These are phyloP conservation scores for Erannis defoliaria DNA, from an alignment of 2,888 invertebrate genomes.

Conservation along the genomic window DNA sequence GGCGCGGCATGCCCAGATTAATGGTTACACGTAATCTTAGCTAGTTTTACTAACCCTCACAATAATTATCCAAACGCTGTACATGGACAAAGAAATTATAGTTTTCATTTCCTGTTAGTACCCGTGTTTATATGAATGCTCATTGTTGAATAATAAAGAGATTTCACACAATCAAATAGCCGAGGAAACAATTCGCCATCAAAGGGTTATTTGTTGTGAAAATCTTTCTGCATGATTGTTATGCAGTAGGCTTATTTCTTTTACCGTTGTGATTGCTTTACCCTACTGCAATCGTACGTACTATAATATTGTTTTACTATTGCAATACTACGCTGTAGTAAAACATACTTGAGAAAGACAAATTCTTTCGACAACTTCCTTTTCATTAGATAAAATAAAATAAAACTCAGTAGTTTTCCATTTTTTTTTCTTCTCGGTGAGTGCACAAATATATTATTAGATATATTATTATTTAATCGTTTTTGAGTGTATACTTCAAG, in stretches of 20 bases:
- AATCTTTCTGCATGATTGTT: conserved; percentile 22
- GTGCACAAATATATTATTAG: no score
- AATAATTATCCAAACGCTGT: conserved; percentile 65
- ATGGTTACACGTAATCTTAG: conserved; percentile 23
- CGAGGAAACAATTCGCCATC: conserved; percentile 32
- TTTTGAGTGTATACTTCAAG: no score
- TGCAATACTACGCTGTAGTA: background rate
- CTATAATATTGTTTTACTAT: conserved; percentile 2
- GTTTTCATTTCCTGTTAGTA: conserved; percentile 63
- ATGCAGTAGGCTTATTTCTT: conserved; percentile 28
- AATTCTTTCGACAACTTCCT: no score
- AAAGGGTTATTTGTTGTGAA: conserved; percentile 29
- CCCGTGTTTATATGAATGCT: conserved; percentile 31
- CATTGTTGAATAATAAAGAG: conserved; percentile 38
- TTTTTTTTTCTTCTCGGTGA: no score
- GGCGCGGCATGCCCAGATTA: conserved; percentile 37
- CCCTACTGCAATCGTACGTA: conserved; percentile 8
- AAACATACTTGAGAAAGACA: no score
- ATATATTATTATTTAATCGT: no score
- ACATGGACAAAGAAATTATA: conserved; percentile 64
- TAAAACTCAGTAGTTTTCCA: no score
- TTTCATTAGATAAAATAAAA: no score
- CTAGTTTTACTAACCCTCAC: conserved; percentile 48
- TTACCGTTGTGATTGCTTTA: conserved; percentile 26
- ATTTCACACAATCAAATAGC: conserved; percentile 42